Conservation (phyloP, 2,888 invertebrate species). For the Eristalis tenax region DNA sequence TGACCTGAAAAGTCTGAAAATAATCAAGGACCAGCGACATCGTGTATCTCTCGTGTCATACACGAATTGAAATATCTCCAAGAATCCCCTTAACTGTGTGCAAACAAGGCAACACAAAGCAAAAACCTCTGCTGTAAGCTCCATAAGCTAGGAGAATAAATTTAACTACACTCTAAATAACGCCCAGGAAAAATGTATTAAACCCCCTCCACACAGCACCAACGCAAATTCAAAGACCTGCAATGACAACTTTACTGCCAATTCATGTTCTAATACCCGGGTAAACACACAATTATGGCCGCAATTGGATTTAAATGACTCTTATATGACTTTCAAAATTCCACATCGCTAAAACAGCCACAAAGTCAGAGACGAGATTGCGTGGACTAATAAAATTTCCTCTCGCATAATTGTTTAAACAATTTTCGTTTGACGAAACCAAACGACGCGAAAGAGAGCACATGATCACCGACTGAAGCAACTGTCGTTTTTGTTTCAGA, state of each 20-base stretch:
- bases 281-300: constrained; percentile 48
- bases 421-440: constrained; percentile 8
- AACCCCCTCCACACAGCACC: neutral
- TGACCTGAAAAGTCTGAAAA: neutral
- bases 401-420: constrained; percentile 30
- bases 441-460: neutral
- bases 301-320: constrained; percentile 50
- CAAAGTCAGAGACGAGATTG: constrained; percentile 37
- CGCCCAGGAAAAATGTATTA: neutral
- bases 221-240: neutral
- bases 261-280: constrained; percentile 52
- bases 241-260: constrained; percentile 52
- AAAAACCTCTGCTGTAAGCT: constrained; percentile 15
- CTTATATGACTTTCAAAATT: constrained; percentile 57
- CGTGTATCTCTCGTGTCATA: neutral
- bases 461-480: neutral
- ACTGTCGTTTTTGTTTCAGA: neutral
- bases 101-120: neutral
- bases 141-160: constrained; percentile 10
- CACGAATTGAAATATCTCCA: neutral
- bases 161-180: constrained; percentile 19
- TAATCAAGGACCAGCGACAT: neutral
- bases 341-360: constrained; percentile 8
- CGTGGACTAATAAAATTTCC: constrained; percentile 23
- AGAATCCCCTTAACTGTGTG: neutral